Conservation (phyloP, 2,113 vertebrate species). For the Asarcornis scutulata region DNA sequence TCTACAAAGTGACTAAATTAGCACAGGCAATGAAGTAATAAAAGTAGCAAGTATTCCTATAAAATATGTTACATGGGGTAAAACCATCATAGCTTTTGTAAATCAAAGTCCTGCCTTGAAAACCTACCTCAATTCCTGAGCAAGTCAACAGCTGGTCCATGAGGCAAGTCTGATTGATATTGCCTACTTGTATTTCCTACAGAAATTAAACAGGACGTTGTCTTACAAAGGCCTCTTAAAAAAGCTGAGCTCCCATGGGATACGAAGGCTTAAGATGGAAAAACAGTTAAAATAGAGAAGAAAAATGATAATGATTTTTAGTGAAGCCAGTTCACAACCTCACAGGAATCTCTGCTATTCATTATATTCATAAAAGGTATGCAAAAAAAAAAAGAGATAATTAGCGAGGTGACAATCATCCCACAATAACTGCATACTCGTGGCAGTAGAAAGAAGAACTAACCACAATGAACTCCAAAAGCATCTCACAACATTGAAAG, state of each 20-base stretch:
- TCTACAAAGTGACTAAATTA: neutral
- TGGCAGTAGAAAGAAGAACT: neutral
- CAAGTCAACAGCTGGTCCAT: neutral
- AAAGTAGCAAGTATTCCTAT: neutral
- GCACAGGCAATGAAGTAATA: neutral
- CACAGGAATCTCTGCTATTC: neutral
- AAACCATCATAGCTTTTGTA: neutral
- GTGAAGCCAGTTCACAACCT: neutral
- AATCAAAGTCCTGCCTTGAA: neutral
- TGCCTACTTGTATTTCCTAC: neutral
- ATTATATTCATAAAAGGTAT: neutral
- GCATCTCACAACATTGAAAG: neutral
- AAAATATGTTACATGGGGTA: too few species aligned
- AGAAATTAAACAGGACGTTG: neutral
- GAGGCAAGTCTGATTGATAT: neutral
- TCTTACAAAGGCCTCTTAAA: neutral
- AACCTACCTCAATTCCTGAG: neutral
- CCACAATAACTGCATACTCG: neutral
- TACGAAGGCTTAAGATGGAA: neutral
- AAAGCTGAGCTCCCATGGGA: neutral
- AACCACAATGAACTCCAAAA: neutral
- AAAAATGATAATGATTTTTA: neutral
- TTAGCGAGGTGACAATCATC: neutral
- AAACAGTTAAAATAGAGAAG: neutral
- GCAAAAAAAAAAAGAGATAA: neutral